phyloP scores from a whole-genome alignment of 2,888 invertebrate species.

The Dicranocentrus wangi region DNA sequence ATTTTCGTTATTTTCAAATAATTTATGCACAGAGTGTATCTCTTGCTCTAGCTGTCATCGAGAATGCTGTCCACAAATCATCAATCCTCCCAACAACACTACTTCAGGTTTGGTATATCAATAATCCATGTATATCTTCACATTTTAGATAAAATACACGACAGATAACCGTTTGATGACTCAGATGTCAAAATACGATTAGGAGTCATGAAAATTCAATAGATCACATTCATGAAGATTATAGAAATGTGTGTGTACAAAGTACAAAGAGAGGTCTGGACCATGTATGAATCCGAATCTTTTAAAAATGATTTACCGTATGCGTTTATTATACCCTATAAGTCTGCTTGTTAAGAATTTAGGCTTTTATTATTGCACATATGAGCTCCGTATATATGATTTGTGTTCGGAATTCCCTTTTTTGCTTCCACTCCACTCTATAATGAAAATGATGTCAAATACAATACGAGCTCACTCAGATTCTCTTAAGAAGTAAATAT shows the following conservation, averaged over 20 bases:
- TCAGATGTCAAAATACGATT: constrained; percentile 59
- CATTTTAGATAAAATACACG: constrained; percentile 29
- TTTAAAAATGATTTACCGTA: too few species aligned
- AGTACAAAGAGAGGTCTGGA: too few species aligned
- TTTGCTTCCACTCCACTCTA: too few species aligned
- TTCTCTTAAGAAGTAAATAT: neutral
- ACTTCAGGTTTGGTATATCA: neutral
- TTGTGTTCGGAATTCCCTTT: too few species aligned
- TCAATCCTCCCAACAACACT: neutral
- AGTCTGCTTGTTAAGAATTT: too few species aligned
- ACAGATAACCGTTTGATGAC: constrained; percentile 56
- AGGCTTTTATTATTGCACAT: too few species aligned
- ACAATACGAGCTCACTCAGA: neutral
- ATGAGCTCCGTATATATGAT: too few species aligned
- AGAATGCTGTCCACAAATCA: constrained; percentile 29
- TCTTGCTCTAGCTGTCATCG: constrained; percentile 20
- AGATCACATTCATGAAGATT: too few species aligned
- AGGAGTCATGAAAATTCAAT: constrained; percentile 14
- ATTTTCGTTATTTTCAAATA: too few species aligned
- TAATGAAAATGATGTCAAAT: neutral
- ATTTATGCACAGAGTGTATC: neutral
- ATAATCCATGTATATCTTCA: constrained; percentile 11
- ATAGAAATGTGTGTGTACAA: too few species aligned
- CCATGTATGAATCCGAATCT: too few species aligned
- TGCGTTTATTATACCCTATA: too few species aligned